Evolutionary conservation across 2,888 invertebrate species (phyloP).

Genomic region (Phorcus lineatus): DNA sequence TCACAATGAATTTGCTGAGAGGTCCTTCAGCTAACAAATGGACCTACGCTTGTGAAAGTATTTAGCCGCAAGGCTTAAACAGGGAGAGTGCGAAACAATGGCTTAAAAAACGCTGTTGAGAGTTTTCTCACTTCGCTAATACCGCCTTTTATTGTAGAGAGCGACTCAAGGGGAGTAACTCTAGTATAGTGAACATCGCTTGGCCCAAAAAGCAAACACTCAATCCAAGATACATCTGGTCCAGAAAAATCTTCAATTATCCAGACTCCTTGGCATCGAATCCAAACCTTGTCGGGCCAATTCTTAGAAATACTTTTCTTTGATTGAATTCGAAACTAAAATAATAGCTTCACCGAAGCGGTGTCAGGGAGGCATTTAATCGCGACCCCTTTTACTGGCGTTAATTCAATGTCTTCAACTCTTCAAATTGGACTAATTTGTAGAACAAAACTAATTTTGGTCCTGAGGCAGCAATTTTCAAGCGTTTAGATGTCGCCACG

Average conservation of each 20-base stretch:
- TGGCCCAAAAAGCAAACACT: neutral
- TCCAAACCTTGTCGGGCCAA: slow-evolving; percentile 3
- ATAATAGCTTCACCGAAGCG: slow-evolving; percentile 1
- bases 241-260: slow-evolving; percentile 16
- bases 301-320: slow-evolving; percentile 4
- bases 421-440: slow-evolving; percentile 23
- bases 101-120: neutral
- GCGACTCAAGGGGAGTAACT: slow-evolving; percentile 10
- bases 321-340: slow-evolving; percentile 4
- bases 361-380: slow-evolving; percentile 7
- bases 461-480: neutral
- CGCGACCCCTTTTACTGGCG: slow-evolving; percentile 4
- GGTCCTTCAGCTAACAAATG: slow-evolving; percentile 6
- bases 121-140: slow-evolving; percentile 14
- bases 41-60: neutral
- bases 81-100: slow-evolving; percentile 3
- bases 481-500: neutral
- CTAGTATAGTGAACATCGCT: slow-evolving; percentile 6
- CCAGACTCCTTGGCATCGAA: slow-evolving; percentile 8
- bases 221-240: slow-evolving; percentile 8
- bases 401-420: slow-evolving; percentile 9
- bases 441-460: slow-evolving; percentile 21
- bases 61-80: slow-evolving; percentile 18
- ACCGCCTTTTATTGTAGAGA: slow-evolving; percentile 22
- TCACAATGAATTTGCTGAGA: slow-evolving; percentile 2